Base-by-base conservation (phyloP, 2,113 vertebrate species). In the Baryphthengus martii region DNA sequence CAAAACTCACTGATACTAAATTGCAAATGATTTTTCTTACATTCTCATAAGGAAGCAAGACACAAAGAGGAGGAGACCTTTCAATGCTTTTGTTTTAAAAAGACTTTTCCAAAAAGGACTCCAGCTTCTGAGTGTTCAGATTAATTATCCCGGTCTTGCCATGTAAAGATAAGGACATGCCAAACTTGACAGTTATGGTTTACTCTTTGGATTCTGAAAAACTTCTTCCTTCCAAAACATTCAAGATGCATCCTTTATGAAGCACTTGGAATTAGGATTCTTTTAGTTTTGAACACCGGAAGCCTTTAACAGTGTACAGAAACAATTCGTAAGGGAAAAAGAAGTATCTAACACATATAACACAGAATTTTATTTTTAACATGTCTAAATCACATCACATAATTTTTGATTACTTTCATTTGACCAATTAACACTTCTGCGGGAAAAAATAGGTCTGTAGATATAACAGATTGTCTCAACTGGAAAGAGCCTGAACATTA, bases 341-440 rank as follows among this genome's bases (percentile, higher is more conserved):
- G 26, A 70, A 56, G 52, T 61, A 81, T 24, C 59, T 68, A 65
- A 70, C 10, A 68, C 5, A 31, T 52, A 8, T 17, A 49, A 44
- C 17, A 33, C 2, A 39, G 85, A 50, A 59, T 17, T 58, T 67
- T 63, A 63, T 55, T 79, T 85, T 90, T 89, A 53, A 35, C 13
- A 19, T 33, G 24, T 50, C 40, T 89, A 89, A 84, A 70, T 78
- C 62, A 21, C 1, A 1, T 31, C 45, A 71, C 66, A 42, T 50
- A 26, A 56, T 85, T 88, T 93, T 85, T 49, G 15, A 79, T 88
- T 25, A 52, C 58, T 88, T 88, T 66, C 13, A 58, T 82, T 68
- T 85, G 73, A 80, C 33, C 55, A 62, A 76, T 61, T 90, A 86
- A 63, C 44, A 62, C n/a, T 88, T 96, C 58, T 67, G 40, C 19